Percentiles rank a stretch among this genome's conserved stretches.
Evolutionary conservation across 2,888 invertebrate genomes (phyloP).

Genomic region (Apodemia hepburni): DNA sequence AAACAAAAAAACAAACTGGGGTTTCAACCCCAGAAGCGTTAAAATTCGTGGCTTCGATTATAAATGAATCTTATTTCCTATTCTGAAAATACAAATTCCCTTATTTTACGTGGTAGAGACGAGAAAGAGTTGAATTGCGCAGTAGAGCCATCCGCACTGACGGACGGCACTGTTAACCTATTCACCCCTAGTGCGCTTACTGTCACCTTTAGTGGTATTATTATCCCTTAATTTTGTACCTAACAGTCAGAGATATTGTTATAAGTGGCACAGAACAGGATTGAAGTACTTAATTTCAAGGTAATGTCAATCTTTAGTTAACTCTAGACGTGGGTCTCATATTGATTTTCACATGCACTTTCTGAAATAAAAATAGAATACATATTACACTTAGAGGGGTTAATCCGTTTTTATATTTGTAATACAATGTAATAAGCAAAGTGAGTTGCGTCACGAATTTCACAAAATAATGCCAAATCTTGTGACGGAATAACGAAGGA

Average conservation of each 20-base stretch:
- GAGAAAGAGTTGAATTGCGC: slow-evolving; percentile 41
- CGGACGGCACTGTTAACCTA: slow-evolving; percentile 41
- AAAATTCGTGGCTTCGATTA: not conserved
- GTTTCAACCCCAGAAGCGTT: not conserved
- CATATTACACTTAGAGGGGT: not conserved
- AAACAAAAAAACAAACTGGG: too few relatives aligned
- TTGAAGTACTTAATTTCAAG: not conserved
- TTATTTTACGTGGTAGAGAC: not conserved
- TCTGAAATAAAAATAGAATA: not conserved
- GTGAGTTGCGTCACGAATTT: slow-evolving; percentile 18
- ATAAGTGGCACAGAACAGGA: not conserved
- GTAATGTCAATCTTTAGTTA: not conserved
- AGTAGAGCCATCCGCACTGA: slow-evolving; percentile 38
- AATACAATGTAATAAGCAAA: not conserved
- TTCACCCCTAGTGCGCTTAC: slow-evolving; percentile 28
- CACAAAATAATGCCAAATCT: slow-evolving; percentile 20
- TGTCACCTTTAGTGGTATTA: slow-evolving; percentile 43
- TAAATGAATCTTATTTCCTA: not conserved
- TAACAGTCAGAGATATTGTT: not conserved
- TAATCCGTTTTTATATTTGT: not conserved
- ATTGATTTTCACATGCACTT: not conserved
- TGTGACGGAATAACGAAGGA: slow-evolving; percentile 20
- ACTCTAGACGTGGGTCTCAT: not conserved
- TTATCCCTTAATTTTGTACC: slow-evolving; percentile 18
- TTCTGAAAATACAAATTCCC: not conserved